Evolutionary conservation across 2,797 vertebrate genomes (phyloP).

Genomic region (Acridotheres tristis): DNA sequence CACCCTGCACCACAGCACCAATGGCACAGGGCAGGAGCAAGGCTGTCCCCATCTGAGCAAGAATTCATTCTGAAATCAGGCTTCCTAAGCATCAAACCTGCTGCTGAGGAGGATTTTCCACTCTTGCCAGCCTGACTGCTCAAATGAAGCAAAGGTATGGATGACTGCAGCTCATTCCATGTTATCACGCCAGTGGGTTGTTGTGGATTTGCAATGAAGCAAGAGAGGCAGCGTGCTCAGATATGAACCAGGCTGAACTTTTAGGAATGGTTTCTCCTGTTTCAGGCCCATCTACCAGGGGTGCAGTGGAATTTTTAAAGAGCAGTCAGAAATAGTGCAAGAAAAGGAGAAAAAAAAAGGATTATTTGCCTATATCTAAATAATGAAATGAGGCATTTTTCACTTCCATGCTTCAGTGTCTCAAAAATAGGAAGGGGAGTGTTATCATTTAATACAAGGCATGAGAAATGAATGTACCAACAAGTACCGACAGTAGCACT

Average conservation of each 20-base stretch:
- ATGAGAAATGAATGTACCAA: background rate
- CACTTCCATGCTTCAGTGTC: background rate
- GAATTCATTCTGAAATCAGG: background rate
- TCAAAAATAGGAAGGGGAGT: background rate
- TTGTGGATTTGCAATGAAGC: background rate
- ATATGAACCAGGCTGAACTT: background rate
- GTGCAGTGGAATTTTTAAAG: background rate
- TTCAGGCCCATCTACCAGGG: background rate
- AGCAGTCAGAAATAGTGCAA: background rate
- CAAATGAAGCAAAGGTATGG: background rate
- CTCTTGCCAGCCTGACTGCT: constrained; percentile 12
- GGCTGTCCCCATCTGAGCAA: accelerated
- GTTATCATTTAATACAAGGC: background rate
- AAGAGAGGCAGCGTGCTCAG: background rate
- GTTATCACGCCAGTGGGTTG: constrained; percentile 23
- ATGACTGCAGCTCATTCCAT: background rate
- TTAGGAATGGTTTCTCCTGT: background rate
- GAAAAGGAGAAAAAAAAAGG: too few species aligned
- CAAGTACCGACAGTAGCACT: background rate
- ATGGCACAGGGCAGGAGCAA: accelerated
- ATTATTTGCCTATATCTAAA: background rate
- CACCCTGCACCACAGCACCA: background rate
- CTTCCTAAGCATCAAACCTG: background rate
- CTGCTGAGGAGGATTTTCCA: background rate
- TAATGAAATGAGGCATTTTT: background rate